Evolutionary conservation across 2,888 invertebrate species (phyloP), one percentile per base, ranked within the genome.

Genomic region (Malacosoma neustria): DNA sequence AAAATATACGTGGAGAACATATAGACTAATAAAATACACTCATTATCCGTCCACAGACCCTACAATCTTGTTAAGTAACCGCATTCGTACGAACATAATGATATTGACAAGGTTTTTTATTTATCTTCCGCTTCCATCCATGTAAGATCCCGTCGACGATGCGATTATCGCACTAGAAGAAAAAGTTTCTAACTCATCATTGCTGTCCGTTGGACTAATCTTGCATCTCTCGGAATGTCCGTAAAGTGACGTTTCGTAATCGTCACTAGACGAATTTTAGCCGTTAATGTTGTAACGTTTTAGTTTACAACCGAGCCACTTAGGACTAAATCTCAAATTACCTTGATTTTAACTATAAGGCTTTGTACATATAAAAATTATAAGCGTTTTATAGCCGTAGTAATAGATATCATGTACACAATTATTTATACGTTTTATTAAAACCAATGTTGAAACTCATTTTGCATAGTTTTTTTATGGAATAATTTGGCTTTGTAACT

Each of bases 61-160:
- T 57, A 72, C 72, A 71, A 76, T 76, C 75, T 80, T 69, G 70
- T 76, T 76, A 72, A 72, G 70, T 73, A 69, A 62, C 56, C 61
- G 50, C 57, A 59, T 66, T 61, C 59, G 64, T 68, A 67, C 61
- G 62, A 54, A 61, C 61, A 61, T 77, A 77, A 75, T 74, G 72
- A 74, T 74, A 75, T 76, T 72, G 76, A 82, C 71, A 73, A 67
- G 71, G 56, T 61, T 61, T 68, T 60, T 67, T 53, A 38, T 71
- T 73, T 76, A 80, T 81, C 77, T 45, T 44, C 41, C 58, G 49
- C 54, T 65, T 59, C 59, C 68, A 79, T 82, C 79, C 67, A 43
- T 41, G 51, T 22, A 22, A 51, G 38, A 42, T 47, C 45, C 53
- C 40, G 54, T 54, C 58, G 38, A 45, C 41, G 55, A 45, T 61